These are phyloP conservation scores for Steatornis caripensis DNA, from an alignment of 2,113 vertebrate genomes.

Conservation along the genomic window DNA sequence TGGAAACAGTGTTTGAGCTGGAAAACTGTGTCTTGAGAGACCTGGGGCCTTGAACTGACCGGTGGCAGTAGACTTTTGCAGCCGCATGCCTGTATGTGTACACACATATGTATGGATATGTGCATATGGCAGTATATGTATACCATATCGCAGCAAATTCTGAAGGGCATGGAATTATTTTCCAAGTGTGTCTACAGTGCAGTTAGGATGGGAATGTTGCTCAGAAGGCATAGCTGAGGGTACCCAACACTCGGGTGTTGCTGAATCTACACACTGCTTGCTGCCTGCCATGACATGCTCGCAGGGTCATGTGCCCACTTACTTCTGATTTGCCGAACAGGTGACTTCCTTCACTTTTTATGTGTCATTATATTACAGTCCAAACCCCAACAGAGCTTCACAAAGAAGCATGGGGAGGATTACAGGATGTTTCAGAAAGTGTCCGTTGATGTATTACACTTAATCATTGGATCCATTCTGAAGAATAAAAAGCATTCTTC, in stretches of 20 bases:
- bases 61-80: background rate
- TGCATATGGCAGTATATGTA: background rate
- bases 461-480: background rate
- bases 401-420: background rate
- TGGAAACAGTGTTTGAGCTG: background rate
- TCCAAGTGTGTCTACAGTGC: background rate
- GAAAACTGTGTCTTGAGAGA: background rate
- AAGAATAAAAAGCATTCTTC: background rate
- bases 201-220: background rate
- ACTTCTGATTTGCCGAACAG: background rate
- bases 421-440: background rate
- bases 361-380: background rate
- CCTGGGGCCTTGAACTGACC: background rate
- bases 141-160: background rate
- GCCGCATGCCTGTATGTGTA: no score
- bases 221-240: background rate
- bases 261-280: background rate
- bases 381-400: background rate
- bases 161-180: background rate
- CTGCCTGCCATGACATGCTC: background rate
- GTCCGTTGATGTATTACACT: no score
- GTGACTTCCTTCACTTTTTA: background rate
- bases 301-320: no score
- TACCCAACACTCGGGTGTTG: background rate
- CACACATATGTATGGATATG: rapidly evolving